phyloP scores from a whole-genome alignment of 2,797 vertebrate genomes.

The Coccyzus lansbergi region DNA sequence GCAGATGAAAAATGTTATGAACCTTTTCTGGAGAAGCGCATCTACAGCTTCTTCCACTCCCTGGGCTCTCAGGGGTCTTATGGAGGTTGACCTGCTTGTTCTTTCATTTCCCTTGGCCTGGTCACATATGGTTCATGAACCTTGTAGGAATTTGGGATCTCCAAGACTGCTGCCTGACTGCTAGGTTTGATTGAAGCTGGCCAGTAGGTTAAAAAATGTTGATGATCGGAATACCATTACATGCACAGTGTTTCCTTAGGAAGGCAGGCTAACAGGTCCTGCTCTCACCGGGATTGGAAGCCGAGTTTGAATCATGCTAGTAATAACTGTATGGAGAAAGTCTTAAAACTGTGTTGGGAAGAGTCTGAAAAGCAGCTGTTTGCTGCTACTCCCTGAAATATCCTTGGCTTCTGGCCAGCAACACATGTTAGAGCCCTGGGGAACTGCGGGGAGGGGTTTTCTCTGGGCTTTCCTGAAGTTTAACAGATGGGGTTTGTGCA shows the following conservation, averaged over 20 bases:
- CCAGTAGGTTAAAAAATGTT: neutral
- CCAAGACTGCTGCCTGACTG: neutral
- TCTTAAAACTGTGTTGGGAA: neutral
- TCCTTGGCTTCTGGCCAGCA: constrained; percentile 10
- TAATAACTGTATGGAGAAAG: neutral
- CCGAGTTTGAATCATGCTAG: neutral
- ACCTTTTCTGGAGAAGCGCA: neutral
- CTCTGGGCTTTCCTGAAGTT: neutral
- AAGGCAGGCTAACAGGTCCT: neutral
- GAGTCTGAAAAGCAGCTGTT: constrained; percentile 37
- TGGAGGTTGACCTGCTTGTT: neutral
- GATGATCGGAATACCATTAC: neutral
- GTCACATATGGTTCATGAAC: neutral
- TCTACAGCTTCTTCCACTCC: neutral
- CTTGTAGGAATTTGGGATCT: neutral
- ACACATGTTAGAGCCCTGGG: neutral
- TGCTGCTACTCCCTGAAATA: constrained; percentile 9
- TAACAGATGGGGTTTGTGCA: neutral
- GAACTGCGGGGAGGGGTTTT: neutral
- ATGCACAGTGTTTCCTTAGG: neutral
- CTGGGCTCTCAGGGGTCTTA: neutral
- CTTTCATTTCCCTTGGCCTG: neutral
- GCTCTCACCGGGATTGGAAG: neutral
- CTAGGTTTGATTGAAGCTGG: neutral
- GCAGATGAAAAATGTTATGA: rapidly evolving